phyloP scores from a whole-genome alignment of 2,113 vertebrate genomes.

The Pampusana beccarii region DNA sequence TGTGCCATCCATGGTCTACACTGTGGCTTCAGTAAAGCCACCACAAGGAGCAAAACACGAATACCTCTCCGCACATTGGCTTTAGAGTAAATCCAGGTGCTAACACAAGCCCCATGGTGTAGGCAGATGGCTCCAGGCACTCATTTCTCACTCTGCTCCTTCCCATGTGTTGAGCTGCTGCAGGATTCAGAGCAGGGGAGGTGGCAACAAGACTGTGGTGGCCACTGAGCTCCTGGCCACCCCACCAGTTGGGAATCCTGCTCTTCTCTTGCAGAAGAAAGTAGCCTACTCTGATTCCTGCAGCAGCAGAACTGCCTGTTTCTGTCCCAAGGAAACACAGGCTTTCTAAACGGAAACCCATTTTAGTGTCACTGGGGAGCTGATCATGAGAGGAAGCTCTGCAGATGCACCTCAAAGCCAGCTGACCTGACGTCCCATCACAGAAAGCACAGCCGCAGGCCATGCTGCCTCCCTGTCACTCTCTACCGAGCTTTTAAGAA shows the following conservation, averaged over 20 bases:
- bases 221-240: neutral
- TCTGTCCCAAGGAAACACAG: neutral
- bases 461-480: neutral
- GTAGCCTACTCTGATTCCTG: neutral
- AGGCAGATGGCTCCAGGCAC: neutral
- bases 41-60: neutral
- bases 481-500: neutral
- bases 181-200: neutral
- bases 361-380: neutral
- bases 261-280: neutral
- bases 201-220: neutral
- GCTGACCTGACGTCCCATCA: neutral
- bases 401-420: neutral
- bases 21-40: neutral
- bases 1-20: accelerated
- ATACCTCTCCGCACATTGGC: too few species aligned
- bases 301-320: neutral
- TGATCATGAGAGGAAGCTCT: neutral
- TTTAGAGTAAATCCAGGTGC: neutral
- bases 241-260: neutral
- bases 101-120: neutral
- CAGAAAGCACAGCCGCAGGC: neutral
- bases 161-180: neutral
- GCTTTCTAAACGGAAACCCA: neutral
- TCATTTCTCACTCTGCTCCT: neutral